Evolutionary conservation across 2,888 invertebrate species (phyloP).

Genomic region (Lasioglossum marginatum): DNA sequence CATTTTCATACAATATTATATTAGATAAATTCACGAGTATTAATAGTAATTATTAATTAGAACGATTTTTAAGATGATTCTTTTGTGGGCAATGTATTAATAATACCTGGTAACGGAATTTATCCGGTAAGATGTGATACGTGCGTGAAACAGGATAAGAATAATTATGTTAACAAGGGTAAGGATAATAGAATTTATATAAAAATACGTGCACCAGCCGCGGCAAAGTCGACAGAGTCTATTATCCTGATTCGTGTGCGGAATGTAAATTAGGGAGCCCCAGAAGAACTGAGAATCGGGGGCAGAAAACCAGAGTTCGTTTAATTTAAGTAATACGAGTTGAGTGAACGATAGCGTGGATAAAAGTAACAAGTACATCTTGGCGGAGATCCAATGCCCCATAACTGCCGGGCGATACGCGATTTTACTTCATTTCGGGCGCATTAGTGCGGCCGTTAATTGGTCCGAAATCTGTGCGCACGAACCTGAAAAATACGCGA

Average conservation of each 20-base stretch:
- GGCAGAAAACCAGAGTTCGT: conserved; percentile 38
- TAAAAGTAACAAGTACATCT: conserved; percentile 58
- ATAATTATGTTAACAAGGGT: neutral
- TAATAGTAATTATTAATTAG: too few species aligned
- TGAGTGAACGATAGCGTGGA: conserved; percentile 58
- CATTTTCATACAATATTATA: too few species aligned
- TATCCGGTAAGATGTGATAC: neutral
- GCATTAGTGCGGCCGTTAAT: conserved; percentile 61
- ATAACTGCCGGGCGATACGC: conserved; percentile 56
- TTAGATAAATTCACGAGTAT: too few species aligned
- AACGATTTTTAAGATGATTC: neutral
- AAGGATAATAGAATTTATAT: neutral
- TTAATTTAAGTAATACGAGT: conserved; percentile 68
- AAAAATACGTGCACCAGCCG: neutral
- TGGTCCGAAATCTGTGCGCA: conserved; percentile 49
- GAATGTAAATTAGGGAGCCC: conserved; percentile 14
- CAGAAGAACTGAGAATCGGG: too few species aligned
- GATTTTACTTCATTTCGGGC: conserved; percentile 59
- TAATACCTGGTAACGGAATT: neutral
- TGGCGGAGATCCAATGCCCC: conserved; percentile 64
- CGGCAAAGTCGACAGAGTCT: neutral
- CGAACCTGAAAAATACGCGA: conserved; percentile 46
- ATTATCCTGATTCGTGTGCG: neutral
- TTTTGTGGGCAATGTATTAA: neutral
- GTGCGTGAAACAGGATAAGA: neutral